Base-by-base conservation (phyloP, 53 echinoderm and acorn worm genomes). In the Arbacia lixula region DNA sequence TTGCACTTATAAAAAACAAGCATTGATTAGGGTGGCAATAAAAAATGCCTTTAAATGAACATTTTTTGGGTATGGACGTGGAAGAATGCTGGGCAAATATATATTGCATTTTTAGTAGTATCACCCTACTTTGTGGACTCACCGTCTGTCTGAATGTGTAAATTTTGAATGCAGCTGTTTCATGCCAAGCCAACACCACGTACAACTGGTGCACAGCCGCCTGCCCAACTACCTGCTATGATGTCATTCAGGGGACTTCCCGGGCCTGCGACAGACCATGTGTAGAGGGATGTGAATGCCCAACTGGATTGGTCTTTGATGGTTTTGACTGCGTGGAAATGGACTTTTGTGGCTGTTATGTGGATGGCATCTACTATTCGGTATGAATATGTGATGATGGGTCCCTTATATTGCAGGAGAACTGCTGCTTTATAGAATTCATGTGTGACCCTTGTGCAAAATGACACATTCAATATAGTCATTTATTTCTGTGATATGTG, bases 351-450 rank as follows among this genome's bases (percentile, higher is more conserved):
- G 95, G 95, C 2, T 95, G 95, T 50, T 77, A 89, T 33, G 91
- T 85, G 49, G 93, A 95, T 53, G 91, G 91, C 55, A 91, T 91
- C 53, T 95, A 95, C 46, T 95, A 93, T 66, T 88, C 89, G 60
- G 95, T 95, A 41, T 42, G 69, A 46, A 46, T 46, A 46, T 46
- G 49, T 46, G 49, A 10, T 8, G 22, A n/a, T 55, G 3, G 3
- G 1, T 56, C 25, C 25, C 4, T 24, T 56, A n/a, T 9, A 56
- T 6, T 56, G 10, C 4, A 56, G 26, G 6, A 56, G 26, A 24
- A 3, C 14, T 46, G 10, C 4, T 56, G 25, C 21, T n/a, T 31
- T 61, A 16, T 26, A 30, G 22, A n/a, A n/a, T n/a, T n/a, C n/a
- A n/a, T n/a, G n/a, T n/a, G n/a, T n/a, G n/a, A n/a, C n/a, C n/a